These are phyloP conservation scores for Cataglyphis livida DNA, from an alignment of 2,888 invertebrate genomes.

Conservation along the genomic window DNA sequence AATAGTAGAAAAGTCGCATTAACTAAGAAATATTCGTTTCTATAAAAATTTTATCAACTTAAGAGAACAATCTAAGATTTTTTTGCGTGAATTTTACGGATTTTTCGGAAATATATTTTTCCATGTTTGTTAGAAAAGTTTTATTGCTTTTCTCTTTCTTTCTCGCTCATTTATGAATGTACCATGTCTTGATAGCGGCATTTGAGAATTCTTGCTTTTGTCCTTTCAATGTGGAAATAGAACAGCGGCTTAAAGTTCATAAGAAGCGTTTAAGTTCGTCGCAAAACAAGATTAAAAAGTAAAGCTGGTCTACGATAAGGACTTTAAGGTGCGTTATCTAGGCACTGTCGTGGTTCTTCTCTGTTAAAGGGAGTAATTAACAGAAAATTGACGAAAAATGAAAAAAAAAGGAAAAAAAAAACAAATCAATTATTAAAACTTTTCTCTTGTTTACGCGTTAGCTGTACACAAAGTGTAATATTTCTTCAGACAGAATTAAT, in stretches of 20 bases:
- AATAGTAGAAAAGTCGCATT: neutral
- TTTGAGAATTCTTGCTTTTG: constrained; percentile 7
- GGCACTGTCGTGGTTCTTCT: constrained; percentile 5
- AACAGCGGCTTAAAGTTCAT: constrained; percentile 21
- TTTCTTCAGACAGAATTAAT: constrained; percentile 16
- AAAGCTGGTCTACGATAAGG: constrained; percentile 26
- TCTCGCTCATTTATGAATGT: neutral
- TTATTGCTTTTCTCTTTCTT: neutral
- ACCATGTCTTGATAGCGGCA: neutral
- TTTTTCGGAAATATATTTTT: neutral
- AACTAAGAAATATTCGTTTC: neutral
- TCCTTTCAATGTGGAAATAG: constrained; percentile 1
- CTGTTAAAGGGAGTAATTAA: constrained; percentile 33
- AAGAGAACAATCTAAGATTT: neutral
- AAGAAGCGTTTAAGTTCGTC: constrained; percentile 23
- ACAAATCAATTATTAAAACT: constrained; percentile 2
- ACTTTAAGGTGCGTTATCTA: constrained; percentile 10
- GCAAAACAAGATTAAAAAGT: constrained; percentile 31
- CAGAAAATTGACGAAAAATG: constrained; percentile 14
- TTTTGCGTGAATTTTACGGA: neutral
- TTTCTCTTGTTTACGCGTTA: neutral
- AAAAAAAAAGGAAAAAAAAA: neutral
- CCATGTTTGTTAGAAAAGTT: constrained; percentile 10
- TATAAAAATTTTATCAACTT: neutral
- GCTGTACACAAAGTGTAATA: neutral